phyloP scores from a whole-genome alignment of 2,888 invertebrate species.

The Nycteola revayana region DNA sequence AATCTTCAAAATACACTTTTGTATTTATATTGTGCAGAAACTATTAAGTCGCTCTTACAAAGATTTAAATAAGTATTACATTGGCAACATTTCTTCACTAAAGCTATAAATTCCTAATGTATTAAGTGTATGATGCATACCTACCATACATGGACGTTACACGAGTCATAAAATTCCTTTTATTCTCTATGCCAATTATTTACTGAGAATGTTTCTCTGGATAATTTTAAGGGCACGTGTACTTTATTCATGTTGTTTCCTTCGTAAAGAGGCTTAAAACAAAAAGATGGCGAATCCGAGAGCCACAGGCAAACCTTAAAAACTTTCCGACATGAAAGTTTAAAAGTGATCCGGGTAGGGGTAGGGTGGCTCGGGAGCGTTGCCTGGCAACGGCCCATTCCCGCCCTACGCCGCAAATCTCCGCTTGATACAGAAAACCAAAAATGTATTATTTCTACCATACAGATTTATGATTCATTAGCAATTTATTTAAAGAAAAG shows the following conservation, averaged over 20 bases:
- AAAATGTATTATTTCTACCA: constrained; percentile 69
- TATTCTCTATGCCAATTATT: constrained; percentile 28
- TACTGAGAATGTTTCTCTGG: constrained; percentile 21
- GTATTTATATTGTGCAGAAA: no score
- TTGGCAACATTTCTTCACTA: no score
- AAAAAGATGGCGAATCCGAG: constrained; percentile 71
- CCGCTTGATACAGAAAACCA: constrained; percentile 67
- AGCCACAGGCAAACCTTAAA: constrained; percentile 78
- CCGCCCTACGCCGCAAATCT: constrained; percentile 73
- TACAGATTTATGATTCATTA: constrained; percentile 47
- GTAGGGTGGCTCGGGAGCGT: constrained; percentile 41
- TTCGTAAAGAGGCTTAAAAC: constrained; percentile 61
- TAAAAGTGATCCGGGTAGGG: constrained; percentile 74
- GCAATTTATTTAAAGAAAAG: no score
- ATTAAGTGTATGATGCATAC: no score
- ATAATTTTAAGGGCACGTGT: constrained; percentile 29
- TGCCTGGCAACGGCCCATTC: constrained; percentile 69
- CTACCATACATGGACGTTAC: no score
- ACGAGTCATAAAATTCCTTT: constrained; percentile 31
- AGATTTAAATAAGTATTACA: no score
- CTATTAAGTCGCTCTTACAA: no score
- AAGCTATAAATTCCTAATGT: no score
- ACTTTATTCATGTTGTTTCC: constrained; percentile 44
- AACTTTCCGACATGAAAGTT: constrained; percentile 81
- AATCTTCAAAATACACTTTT: no score